Evolutionary conservation across 2,888 invertebrate genomes (phyloP), one percentile per base, ranked within the genome.

Genomic region (Phaonia tiefii): DNA sequence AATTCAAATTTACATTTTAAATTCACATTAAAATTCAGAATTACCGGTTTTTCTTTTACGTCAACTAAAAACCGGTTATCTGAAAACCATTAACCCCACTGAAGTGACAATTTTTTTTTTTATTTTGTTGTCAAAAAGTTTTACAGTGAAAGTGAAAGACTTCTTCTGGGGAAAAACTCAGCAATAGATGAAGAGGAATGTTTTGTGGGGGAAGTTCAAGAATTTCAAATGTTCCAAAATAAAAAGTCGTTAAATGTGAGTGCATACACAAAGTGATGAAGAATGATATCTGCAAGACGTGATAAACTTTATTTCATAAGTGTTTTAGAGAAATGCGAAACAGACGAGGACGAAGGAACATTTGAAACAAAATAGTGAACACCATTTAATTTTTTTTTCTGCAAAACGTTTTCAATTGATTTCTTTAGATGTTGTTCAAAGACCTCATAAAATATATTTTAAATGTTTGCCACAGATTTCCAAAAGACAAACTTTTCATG

Each of bases 211-310:
- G 44, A 8, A 22, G 54, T 54, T 22, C 13, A 13, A 13, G 22
- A 22, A 54, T 54, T 54, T 54, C 11, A 54, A 54, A 22, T 54
- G 54, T 60, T 15, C 39, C 60, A 39, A 60, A 58, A 60, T 60
- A 11, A 60, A 60, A 60, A 37, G 60, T 63, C 42, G 42, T 63
- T 63, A 42, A 63, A 63, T 39, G 63, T 42, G 42, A 22, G 39
- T 54, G 39, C 20, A 60, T 60, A 39, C 42, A 37, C 8, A 63
- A 60, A 17, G 37, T 10, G 20, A 22, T 31, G 15, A 11, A 58
- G 26, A 37, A 37, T 58, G 8, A 39, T 60, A 54, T 54, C 22
- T 54, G 25, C 8, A 25, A 1, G 51, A 20, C 51, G 51, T 20
- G 51, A 15, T 51, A 49, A 31, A 15, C 49, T 49, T 10, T 5